Base-by-base conservation (phyloP, 2,888 invertebrate genomes). In the Andricus quercusramuli region DNA sequence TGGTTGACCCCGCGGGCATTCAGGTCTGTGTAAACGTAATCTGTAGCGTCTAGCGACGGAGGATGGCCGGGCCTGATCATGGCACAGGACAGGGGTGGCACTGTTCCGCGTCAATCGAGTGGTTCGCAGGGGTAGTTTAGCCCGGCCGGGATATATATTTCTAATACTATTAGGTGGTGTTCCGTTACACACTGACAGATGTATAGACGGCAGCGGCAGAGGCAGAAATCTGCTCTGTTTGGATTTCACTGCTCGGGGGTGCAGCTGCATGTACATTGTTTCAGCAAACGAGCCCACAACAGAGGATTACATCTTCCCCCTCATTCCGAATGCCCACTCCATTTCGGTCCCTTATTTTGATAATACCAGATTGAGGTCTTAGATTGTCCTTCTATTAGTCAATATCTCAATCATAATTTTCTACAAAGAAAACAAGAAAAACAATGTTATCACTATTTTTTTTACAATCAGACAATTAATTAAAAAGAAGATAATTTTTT, bases 91-190 rank as follows among this genome's bases (percentile, higher is more conserved):
- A 29, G 29, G 74, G 74, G 74, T 32, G 32, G 32, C 29, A 32
- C 17, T 44, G 80, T 77, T 76, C 9, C 74, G 80, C 79, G 76
- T 82, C 81, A 80, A 80, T 81, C 77, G 77, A 79, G 78, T 81
- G 80, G 78, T 80, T 74, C 66, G 66, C 25, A 25, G 65, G 32
- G 44, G 78, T 32, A 59, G 77, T 65, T 65, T 20, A 65, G 80
- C 65, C 80, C 79, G 80, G 80, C 80, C 80, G 80, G 80, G 65
- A 78, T 80, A 82, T 68, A 77, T 82, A 82, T 90, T 91, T 90
- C 91, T 92, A 92, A 92, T 92, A 90, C 91, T 91, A 92, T 92
- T 92, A 92, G 90, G 85, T 88, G 90, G 92, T 92, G 91, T 92
- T 92, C 91, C 90, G 90, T 92, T 92, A 92, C 92, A 89, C 90